These are phyloP conservation scores for Drosophila takahashii DNA, from an alignment of 1,140 invertebrate genomes.

Conservation along the genomic window DNA sequence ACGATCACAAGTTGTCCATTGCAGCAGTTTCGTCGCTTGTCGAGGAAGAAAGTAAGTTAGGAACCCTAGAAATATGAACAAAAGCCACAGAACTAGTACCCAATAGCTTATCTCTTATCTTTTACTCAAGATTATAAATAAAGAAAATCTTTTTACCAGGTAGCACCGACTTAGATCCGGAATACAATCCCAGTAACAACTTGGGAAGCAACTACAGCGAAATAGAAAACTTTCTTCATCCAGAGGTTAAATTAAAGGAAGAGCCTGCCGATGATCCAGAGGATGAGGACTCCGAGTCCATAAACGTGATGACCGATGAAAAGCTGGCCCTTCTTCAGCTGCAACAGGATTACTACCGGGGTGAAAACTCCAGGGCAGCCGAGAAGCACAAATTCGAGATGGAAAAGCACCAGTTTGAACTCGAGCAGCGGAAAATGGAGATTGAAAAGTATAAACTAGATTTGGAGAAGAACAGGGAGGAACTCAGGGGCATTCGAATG, in stretches of 20 bases:
- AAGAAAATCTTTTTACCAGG: neutral
- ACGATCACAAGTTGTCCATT: neutral
- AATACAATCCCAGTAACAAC: neutral
- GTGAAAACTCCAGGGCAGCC: slow-evolving; percentile 14
- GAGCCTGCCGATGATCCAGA: neutral
- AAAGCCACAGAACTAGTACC: no score
- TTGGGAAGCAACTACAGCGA: neutral
- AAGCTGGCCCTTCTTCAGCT: slow-evolving; percentile 1
- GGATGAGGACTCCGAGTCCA: neutral
- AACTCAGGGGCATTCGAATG: neutral
- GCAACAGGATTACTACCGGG: slow-evolving; percentile 8
- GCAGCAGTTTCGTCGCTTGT: neutral
- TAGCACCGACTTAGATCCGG: neutral
- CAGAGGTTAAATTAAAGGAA: neutral
- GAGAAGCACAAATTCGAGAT: slow-evolving; percentile 17
- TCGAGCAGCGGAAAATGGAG: slow-evolving; percentile 4
- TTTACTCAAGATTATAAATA: neutral
- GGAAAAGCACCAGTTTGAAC: neutral
- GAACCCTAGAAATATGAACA: no score
- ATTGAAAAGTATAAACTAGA: neutral
- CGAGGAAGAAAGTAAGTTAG: no score
- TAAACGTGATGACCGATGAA: neutral
- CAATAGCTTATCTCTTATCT: no score
- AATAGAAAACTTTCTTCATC: neutral
- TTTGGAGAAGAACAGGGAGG: neutral